These are phyloP conservation scores for Acleris cristana DNA, from an alignment of 2,888 invertebrate species.

Conservation along the genomic window DNA sequence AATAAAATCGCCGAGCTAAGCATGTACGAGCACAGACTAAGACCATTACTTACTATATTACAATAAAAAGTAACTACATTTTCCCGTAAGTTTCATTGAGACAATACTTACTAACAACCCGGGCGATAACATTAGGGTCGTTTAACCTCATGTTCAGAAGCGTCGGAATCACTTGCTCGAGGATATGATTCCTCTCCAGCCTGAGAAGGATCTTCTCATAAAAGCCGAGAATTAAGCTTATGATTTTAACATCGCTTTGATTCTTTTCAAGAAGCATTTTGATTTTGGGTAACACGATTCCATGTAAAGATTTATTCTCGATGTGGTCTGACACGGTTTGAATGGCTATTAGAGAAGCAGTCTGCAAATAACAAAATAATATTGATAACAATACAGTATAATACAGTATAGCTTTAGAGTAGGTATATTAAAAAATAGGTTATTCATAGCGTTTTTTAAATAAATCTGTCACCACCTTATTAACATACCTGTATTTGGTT, in stretches of 20 bases:
- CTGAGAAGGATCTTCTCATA: slow-evolving; percentile 92
- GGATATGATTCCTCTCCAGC: slow-evolving; percentile 93
- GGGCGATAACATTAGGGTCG: slow-evolving; percentile 94
- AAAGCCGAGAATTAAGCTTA: slow-evolving; percentile 90
- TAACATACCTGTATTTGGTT: slow-evolving; percentile 93
- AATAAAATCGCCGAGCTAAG: slow-evolving; percentile 20
- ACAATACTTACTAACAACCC: slow-evolving; percentile 95
- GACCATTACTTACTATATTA: neutral
- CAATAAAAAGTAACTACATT: neutral
- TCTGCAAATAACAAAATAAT: slow-evolving; percentile 79
- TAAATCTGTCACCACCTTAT: neutral
- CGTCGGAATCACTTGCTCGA: slow-evolving; percentile 95
- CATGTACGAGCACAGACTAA: neutral
- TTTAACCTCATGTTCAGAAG: slow-evolving; percentile 93
- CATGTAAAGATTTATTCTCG: slow-evolving; percentile 91
- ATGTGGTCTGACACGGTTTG: slow-evolving; percentile 93
- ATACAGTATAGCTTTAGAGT: neutral
- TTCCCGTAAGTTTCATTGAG: too few species aligned
- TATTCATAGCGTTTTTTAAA: neutral
- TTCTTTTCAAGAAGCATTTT: slow-evolving; percentile 92
- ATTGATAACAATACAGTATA: neutral
- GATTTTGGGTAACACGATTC: slow-evolving; percentile 92
- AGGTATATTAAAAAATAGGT: neutral
- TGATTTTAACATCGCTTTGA: slow-evolving; percentile 90
- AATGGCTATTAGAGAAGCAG: slow-evolving; percentile 94